Conservation (phyloP, 2,797 vertebrate species). For the Loris lydekkerianus region DNA sequence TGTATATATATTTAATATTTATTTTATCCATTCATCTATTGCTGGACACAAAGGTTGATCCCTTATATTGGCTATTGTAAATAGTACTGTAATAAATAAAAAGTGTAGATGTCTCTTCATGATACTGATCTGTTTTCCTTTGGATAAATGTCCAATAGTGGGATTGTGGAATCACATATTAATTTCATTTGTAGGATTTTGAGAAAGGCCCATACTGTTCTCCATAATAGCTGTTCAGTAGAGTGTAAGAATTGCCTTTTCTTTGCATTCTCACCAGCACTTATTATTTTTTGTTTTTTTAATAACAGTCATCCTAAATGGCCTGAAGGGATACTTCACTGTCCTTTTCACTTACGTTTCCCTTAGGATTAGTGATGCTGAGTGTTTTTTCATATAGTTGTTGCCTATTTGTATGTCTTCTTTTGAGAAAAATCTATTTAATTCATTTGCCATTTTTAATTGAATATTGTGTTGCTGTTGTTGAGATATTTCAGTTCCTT, state of each 20-base stretch:
- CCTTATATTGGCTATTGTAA: background rate
- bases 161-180: background rate
- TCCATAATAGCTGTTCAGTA: background rate
- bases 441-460: background rate
- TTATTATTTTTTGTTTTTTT: background rate
- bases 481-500: background rate
- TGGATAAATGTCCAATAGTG: background rate
- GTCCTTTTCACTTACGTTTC: background rate
- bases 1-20: background rate
- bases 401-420: background rate
- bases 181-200: background rate
- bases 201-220: background rate
- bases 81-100: background rate
- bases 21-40: background rate
- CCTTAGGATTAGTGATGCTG: background rate
- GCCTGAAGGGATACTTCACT: background rate
- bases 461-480: background rate
- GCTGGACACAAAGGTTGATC: background rate
- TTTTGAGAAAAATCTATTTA: background rate
- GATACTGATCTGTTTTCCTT: background rate
- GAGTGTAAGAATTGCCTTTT: background rate
- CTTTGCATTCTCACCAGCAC: background rate
- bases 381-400: background rate
- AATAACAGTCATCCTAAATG: background rate
- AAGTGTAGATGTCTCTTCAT: background rate